Percentiles rank a stretch among this genome's conserved stretches.
phyloP scores from a whole-genome alignment of 2,888 invertebrate species.

The Eubasilissa splendida region DNA sequence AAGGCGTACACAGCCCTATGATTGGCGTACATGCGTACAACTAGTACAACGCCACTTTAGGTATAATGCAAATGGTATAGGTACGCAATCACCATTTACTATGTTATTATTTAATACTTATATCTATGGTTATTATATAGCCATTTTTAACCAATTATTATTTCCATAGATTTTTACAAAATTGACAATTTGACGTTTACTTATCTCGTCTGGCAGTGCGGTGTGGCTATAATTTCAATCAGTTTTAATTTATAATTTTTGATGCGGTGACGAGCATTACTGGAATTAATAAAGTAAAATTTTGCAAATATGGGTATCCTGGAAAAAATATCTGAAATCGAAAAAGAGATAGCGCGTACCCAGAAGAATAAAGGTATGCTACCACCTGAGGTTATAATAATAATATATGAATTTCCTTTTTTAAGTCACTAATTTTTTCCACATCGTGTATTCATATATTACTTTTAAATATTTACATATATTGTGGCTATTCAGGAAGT shows the following conservation, averaged over 20 bases:
- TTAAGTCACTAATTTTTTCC: too few species aligned
- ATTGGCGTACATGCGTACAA: too few species aligned
- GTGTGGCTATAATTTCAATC: not conserved
- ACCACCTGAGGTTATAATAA: slow-evolving; percentile 33
- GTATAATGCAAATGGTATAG: too few species aligned
- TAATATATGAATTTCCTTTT: not conserved
- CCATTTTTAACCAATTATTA: too few species aligned
- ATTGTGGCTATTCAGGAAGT: not conserved
- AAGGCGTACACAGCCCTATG: too few species aligned
- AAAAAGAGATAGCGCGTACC: slow-evolving; percentile 97
- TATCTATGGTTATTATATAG: too few species aligned
- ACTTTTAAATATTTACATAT: too few species aligned
- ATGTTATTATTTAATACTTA: too few species aligned
- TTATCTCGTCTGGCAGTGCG: not conserved
- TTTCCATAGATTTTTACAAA: not conserved
- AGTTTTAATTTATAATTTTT: slow-evolving; percentile 24
- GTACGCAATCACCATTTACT: too few species aligned
- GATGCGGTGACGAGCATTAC: slow-evolving; percentile 45
- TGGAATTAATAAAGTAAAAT: not conserved
- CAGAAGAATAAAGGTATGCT: slow-evolving; percentile 97
- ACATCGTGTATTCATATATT: too few species aligned
- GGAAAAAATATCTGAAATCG: slow-evolving; percentile 99
- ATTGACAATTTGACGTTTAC: slow-evolving; percentile 31
- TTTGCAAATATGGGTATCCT: slow-evolving; percentile 91
- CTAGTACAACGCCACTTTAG: too few species aligned